These are phyloP conservation scores for Borostomias antarcticus DNA, from an alignment of 2,797 vertebrate species.

Conservation along the genomic window DNA sequence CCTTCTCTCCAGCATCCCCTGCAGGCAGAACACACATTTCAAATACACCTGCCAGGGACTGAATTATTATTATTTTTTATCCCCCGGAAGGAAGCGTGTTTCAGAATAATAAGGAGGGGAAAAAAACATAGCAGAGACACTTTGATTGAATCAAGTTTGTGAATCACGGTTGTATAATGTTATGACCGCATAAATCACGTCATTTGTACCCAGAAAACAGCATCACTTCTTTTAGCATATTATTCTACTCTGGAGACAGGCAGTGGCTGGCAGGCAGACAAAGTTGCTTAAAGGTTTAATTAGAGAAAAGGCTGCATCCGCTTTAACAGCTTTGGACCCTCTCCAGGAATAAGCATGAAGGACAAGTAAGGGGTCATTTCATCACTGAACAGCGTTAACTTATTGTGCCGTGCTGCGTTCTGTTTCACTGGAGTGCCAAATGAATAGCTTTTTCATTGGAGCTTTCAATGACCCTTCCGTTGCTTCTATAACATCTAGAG, in stretches of 20 bases:
- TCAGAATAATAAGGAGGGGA: too few species aligned
- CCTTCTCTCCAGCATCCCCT: conserved; percentile 75
- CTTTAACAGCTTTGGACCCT: conserved; percentile 30
- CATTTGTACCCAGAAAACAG: conserved; percentile 20
- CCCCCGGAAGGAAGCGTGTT: too few species aligned
- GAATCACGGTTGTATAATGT: conserved; percentile 43
- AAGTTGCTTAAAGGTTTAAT: conserved; percentile 32
- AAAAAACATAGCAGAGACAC: not conserved
- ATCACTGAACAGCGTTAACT: conserved; percentile 1
- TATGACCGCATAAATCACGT: conserved; percentile 26
- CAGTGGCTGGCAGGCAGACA: not conserved
- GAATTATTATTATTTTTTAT: too few species aligned
- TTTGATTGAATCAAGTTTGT: conserved; percentile 38
- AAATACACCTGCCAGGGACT: not conserved
- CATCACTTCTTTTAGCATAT: conserved; percentile 16
- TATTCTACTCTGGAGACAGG: conserved; percentile 26
- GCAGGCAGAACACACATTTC: conserved; percentile 15
- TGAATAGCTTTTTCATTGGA: not conserved
- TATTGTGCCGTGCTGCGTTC: not conserved
- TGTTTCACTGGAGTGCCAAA: not conserved
- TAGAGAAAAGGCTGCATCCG: conserved; percentile 21
- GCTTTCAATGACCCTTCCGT: not conserved
- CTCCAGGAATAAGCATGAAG: conserved; percentile 23
- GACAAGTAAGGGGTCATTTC: conserved; percentile 23
- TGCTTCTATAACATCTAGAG: not conserved